These are phyloP conservation scores for Ciconia stormi DNA, from an alignment of 2,113 vertebrate genomes.

Conservation along the genomic window DNA sequence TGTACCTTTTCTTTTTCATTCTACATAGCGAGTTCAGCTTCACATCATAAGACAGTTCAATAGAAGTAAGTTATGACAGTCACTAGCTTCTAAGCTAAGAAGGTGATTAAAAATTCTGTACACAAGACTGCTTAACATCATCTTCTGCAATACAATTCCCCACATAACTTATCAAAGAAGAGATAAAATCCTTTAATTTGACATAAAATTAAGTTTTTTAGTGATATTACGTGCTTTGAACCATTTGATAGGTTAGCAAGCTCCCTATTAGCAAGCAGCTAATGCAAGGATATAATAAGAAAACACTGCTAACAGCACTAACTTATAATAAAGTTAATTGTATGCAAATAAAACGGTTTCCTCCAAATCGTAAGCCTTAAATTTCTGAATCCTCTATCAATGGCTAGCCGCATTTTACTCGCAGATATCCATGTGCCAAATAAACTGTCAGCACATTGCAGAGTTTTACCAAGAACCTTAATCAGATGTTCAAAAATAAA, in stretches of 20 bases:
- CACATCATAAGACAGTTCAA: not conserved
- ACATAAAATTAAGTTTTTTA: not conserved
- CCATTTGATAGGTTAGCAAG: not conserved
- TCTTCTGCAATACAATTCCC: not conserved
- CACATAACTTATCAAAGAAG: not conserved
- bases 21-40: not conserved
- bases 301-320: not conserved
- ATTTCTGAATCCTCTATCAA: not conserved
- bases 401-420: not conserved
- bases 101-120: not conserved
- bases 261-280: not conserved
- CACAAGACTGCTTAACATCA: not conserved
- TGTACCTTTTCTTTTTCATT: not conserved
- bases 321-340: not conserved
- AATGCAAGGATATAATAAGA: not conserved
- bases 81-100: not conserved
- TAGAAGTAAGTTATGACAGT: not conserved
- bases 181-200: not conserved
- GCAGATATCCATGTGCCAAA: rapidly evolving
- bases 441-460: not conserved
- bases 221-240: not conserved
- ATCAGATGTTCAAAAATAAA: not conserved
- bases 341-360: not conserved
- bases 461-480: not conserved
- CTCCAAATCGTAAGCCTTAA: not conserved